phyloP scores from a whole-genome alignment of 2,113 vertebrate genomes.

The Phalacrocorax brasilianus region DNA sequence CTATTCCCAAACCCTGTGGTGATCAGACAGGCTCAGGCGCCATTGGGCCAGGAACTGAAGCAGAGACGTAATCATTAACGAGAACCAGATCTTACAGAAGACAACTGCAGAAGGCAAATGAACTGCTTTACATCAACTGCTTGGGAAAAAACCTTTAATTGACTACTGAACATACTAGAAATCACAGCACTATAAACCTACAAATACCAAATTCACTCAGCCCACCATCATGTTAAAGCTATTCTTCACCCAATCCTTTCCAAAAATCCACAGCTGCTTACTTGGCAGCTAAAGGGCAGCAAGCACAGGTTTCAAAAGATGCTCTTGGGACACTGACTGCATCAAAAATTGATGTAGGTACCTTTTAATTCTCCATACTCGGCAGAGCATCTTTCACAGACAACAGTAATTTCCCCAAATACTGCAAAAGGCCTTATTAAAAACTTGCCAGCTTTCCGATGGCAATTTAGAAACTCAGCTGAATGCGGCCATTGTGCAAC shows the following conservation, averaged over 20 bases:
- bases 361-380: background rate
- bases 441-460: background rate
- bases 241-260: background rate
- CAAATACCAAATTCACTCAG: background rate
- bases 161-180: background rate
- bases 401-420: background rate
- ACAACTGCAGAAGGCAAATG: background rate
- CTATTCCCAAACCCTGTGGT: background rate
- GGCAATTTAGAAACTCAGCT: conserved; percentile 6
- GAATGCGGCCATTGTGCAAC: conserved; percentile 26
- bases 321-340: background rate
- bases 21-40: background rate
- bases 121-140: background rate
- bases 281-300: background rate
- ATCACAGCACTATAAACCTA: background rate
- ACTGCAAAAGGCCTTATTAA: background rate
- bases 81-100: background rate
- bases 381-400: background rate
- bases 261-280: background rate
- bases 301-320: background rate
- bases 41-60: too few species aligned
- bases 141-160: background rate
- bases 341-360: background rate
- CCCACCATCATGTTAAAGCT: background rate
- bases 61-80: background rate